Evolutionary conservation across 2,113 vertebrate species (phyloP), one percentile per base, ranked within the genome.

Genomic region (Anarrhichthys ocellatus): DNA sequence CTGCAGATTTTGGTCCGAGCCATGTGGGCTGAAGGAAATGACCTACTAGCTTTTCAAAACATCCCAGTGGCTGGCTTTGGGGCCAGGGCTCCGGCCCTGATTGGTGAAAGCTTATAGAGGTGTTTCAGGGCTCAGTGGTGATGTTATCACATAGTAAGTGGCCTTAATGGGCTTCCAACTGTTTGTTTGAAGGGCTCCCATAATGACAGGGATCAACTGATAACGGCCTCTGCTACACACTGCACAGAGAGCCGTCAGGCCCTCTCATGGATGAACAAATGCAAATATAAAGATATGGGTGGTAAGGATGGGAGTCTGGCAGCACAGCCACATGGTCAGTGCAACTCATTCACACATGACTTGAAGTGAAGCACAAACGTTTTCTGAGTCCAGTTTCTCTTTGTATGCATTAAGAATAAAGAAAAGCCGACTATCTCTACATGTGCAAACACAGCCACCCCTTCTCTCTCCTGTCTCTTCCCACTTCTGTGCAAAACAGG

Each of bases 141-240:
- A 95, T 94, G 93, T 93, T 95, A 95, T 95, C 94, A 92, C 90
- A 90, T 75, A 83, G 91, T 92, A 94, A 94, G 94, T 94, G 90
- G 93, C 89, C 91, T 91, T 94, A 95, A 95, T 95, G 92, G 94
- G 90, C 92, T 94, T 94, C 90, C 92, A 94, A 92, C 89, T 93
- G 93, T 95, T 95, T 96, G 91, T 91, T 93, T 94, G 92, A 95
- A 94, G 91, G 90, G 87, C 83, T 93, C 78, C 71, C 79, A 76
- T 95, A 95, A 96, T 94, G 94, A 94, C 91, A 92, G 92, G 94
- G 93, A 92, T 94, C 93, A 94, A 92, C 88, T 93, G 90, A 94
- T 94, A 94, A 92, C 87, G 63, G 83, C 82, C 86, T 86, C 80
- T 36, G 38, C 81, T 79, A 62, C 86, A 81, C 76, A 65, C 84